Percentiles rank a stretch among this genome's conserved stretches.
Evolutionary conservation across 2,113 vertebrate species (phyloP).

Genomic region (Elgaria multicarinata): DNA sequence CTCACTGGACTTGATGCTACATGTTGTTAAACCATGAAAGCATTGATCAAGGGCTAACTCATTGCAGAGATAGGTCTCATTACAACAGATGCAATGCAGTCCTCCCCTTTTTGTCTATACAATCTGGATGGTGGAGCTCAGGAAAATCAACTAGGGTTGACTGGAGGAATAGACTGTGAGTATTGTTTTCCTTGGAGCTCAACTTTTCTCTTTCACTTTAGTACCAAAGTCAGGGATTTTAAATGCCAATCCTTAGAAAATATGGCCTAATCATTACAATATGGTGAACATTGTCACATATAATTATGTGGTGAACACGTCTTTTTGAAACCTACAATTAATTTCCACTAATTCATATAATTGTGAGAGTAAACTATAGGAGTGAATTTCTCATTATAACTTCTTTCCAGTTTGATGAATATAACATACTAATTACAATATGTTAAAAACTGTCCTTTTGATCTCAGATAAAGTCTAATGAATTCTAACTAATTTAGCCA

Average conservation of each 20-base stretch:
- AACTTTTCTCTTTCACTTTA: background rate
- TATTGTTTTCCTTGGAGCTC: background rate
- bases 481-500: background rate
- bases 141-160: background rate
- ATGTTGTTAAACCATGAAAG: background rate
- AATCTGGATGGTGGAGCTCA: background rate
- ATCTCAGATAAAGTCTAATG: background rate
- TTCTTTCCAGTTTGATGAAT: background rate
- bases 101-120: background rate
- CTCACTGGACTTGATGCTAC: too few relatives aligned
- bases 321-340: conserved; percentile 15
- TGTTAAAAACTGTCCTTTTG: background rate
- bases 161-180: background rate
- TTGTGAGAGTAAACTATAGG: conserved; percentile 9
- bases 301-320: background rate
- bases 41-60: background rate
- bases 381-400: conserved; percentile 20
- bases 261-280: background rate
- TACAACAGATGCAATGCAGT: background rate
- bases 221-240: background rate
- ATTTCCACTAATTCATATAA: conserved; percentile 28
- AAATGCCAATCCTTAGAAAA: background rate
- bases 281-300: background rate
- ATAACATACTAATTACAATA: background rate
- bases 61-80: background rate